Base-by-base conservation (phyloP, 2,113 vertebrate genomes). In the Sitta europaea region DNA sequence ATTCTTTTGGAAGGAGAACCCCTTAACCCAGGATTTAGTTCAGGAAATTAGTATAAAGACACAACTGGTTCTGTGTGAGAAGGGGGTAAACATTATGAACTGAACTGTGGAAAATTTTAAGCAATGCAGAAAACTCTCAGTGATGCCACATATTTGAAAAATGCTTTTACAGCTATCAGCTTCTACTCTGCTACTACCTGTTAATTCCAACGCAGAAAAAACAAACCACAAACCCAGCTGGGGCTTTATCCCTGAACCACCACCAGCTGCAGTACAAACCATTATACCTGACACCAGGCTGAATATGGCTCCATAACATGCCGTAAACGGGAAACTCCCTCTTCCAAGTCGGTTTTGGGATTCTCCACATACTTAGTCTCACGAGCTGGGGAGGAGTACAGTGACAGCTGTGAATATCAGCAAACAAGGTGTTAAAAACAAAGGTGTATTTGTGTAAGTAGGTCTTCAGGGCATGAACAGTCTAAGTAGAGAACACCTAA, bases 211-310 rank as follows among this genome's bases (percentile, higher is more conserved):
- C 5, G 18, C 66, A 67, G 61, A 61, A 45, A 74, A 92, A 51
- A 22, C 50, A 48, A 38, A 23, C 7, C 48, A 31, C 18, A 47
- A 16, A 29, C 36, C 36, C 79, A 82, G 48, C 6, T 63, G 35
- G n/a, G 40, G 10, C 17, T 35, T 48, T 59, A 67, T 5, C 40
- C 55, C 36, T 47, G 35, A 80, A 51, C 18, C 54, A 70, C 11
- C 38, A 51, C 10, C 40, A 45, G 68, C 63, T 40, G 42, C 14
- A 66, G 72, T 55, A 78, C 18, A 93, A 96, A 96, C 72, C 85
- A 67, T n/a, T 47, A 6, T 98, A 99, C 99, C 98, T 99, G 99
- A 96, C 98, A 98, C 98, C 97, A 98, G 91, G 66, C 86, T 14
- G 98, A 97, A 59, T 99, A 99, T 2, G 99, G 99, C 78, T 98